Evolutionary conservation across 2,797 vertebrate genomes (phyloP), one percentile per base, ranked within the genome.

Genomic region (Mus spretus): DNA sequence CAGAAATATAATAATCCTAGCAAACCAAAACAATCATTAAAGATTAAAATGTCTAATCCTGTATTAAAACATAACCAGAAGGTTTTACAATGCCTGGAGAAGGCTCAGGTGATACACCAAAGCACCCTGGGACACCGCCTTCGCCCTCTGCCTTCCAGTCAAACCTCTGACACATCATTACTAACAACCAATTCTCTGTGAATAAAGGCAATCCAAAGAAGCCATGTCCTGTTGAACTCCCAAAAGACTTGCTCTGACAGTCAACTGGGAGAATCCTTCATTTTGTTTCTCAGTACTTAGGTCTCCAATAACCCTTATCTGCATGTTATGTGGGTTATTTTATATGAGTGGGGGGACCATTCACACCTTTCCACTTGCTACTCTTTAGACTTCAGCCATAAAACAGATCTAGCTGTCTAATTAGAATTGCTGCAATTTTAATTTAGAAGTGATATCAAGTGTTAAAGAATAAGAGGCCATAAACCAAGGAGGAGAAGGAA

Each of bases 11-110:
- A 82, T 84, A 88, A 57, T 77, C 67, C 13, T 28, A 90, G 90
- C 31, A 93, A 77, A 92, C 11, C 85, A 79, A 91, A 95, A 96
- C 57, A 94, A 92, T 22, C 19, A 79, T 50, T 47, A 94, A 92
- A 65, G 24, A 90, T 72, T 77, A 72, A 97, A 96, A 92, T 61
- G 70, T 61, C 28, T 57, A 93, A 75, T 74, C 24, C 10, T 44
- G 63, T 50, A 90, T 20, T 67, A 72, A 90, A 79, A 53, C 70
- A 59, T 95, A 90, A 72, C 75, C 34, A 59, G 72, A 93, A 92
- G 63, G 20, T 20, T 57, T 89, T 67, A 82, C 19, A 40, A 74
- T 53, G 20, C 55, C 53, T 77, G 55, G 53, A 82, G n/a, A 86
- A 72, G 34, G 61, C 74, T 70, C 85, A 44, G 65, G 53, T 81